Evolutionary conservation across 2,888 invertebrate species (phyloP), one percentile per base, ranked within the genome.

Genomic region (Tetramorium bicarinatum): DNA sequence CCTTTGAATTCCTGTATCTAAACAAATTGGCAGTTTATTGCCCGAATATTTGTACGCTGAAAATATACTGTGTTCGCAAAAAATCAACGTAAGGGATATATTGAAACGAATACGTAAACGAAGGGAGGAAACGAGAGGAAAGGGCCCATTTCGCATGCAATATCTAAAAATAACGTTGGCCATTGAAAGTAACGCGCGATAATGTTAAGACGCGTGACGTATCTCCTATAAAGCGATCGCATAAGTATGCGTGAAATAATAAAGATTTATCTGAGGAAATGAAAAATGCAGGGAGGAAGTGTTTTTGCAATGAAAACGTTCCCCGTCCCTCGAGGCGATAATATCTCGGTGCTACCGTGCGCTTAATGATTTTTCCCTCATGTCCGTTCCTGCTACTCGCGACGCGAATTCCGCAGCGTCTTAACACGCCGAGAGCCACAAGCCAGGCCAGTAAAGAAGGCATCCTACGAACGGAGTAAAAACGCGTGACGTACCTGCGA

Each of bases 401-500:
- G 64, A 69, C 77, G 44, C 54, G 69, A 79, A 79, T 79, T 79
- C 77, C 79, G 79, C 59, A 59, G 79, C 71, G 34, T 59, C 69
- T 79, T 56, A 34, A 34, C n/a, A 56, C 21, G 69, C 79, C 71
- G 47, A 71, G 59, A 25, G 69, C 54, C 69, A 56, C 34, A 13
- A 69, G 66, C 41, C 38, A 54, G 29, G 75, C 72, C 79, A 61
- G 59, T 67, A 83, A 87, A 88, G 90, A 83, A 85, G 83, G 86
- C 74, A 82, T 87, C 84, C 85, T 86, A 85, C 87, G 88, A 90
- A 84, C 59, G 82, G 82, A 86, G 90, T 91, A 92, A 92, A 92
- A 92, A 92, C 92, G 91, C 91, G 92, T 90, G 91, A 92, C 89
- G 92, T 92, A 89, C 88, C 86, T 67, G 87, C 88, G 90, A 90